phyloP scores from a whole-genome alignment of 2,888 invertebrate species.

The Cyaniris semiargus region DNA sequence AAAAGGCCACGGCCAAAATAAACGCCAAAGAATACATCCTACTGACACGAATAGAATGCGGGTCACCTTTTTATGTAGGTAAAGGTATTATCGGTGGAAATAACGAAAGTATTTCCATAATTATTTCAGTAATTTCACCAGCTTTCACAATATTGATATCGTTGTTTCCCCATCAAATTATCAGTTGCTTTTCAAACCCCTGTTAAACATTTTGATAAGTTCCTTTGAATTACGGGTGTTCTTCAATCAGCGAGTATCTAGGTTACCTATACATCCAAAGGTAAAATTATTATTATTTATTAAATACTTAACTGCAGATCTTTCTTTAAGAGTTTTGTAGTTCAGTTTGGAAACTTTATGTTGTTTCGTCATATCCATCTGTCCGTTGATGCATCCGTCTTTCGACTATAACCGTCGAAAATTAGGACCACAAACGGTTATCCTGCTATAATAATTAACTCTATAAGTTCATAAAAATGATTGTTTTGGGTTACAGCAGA shows the following conservation, averaged over 20 bases:
- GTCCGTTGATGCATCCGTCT: too few species aligned
- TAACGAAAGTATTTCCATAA: slow-evolving; percentile 11
- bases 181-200: not conserved
- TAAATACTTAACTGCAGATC: too few species aligned
- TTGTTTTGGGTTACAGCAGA: too few species aligned
- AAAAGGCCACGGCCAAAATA: slow-evolving; percentile 30
- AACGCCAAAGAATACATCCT: slow-evolving; percentile 35
- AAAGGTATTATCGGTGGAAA: not conserved
- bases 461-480: too few species aligned
- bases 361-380: too few species aligned
- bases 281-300: not conserved
- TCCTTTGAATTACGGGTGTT: not conserved
- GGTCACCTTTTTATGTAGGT: slow-evolving; percentile 26
- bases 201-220: not conserved
- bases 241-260: not conserved
- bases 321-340: too few species aligned
- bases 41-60: slow-evolving; percentile 9
- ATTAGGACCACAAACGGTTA: too few species aligned
- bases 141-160: slow-evolving; percentile 8
- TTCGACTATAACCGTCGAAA: too few species aligned
- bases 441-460: too few species aligned
- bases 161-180: not conserved
- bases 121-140: slow-evolving; percentile 26
- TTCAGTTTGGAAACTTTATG: too few species aligned
- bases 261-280: not conserved